Conservation (phyloP, 2,113 vertebrate species). For the Hippopotamus amphibius region DNA sequence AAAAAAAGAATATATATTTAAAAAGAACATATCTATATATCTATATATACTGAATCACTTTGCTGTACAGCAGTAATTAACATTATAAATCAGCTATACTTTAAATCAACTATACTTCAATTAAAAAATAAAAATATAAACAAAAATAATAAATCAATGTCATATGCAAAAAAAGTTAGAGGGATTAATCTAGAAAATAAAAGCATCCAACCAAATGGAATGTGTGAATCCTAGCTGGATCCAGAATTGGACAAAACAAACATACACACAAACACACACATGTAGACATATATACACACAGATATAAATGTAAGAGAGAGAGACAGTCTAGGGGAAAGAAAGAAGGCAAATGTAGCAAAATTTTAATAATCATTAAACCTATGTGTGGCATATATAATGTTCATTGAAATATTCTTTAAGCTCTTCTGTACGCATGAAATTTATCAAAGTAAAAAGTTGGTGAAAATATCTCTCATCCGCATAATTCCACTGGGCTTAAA, state of each 20-base stretch:
- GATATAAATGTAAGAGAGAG: background rate
- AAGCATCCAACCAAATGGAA: background rate
- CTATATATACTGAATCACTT: background rate
- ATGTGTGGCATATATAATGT: background rate
- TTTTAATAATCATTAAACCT: background rate
- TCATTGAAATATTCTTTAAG: background rate
- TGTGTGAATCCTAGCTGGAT: background rate
- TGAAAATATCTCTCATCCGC: background rate
- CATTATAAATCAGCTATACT: too few species aligned
- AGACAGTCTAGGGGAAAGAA: background rate
- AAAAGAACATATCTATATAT: too few species aligned
- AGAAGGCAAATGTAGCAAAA: background rate
- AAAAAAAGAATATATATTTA: too few species aligned
- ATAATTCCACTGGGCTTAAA: background rate
- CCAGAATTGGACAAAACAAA: background rate
- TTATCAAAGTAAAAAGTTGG: background rate
- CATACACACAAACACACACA: background rate
- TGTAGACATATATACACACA: background rate
- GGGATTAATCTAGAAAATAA: background rate
- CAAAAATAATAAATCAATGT: background rate
- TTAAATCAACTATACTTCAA: too few species aligned
- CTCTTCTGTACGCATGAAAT: background rate
- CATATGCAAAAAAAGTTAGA: background rate
- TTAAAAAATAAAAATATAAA: background rate
- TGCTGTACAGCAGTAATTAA: background rate